Conservation (phyloP, 2,888 invertebrate species). For the Pristionchus entomophagus region DNA sequence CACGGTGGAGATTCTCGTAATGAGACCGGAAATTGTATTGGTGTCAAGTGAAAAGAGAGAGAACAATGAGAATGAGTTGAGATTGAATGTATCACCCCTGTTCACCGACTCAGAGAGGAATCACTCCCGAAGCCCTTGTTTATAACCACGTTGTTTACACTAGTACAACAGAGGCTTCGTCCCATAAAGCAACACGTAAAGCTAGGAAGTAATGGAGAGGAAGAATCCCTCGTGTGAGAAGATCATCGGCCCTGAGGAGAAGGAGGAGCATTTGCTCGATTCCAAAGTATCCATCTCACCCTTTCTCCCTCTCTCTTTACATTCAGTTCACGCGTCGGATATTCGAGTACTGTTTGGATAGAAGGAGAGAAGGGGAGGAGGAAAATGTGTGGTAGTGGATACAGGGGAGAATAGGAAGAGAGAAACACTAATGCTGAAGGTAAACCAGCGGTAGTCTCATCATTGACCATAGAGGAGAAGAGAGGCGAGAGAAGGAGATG, state of each 20-base stretch:
- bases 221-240: background rate
- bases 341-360: constrained; percentile 29
- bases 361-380: background rate
- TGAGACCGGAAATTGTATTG: too few relatives aligned
- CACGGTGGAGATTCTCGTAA: too few relatives aligned
- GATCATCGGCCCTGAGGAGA: background rate
- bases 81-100: too few relatives aligned
- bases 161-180: background rate
- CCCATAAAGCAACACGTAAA: background rate
- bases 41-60: too few relatives aligned
- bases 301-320: background rate
- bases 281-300: background rate
- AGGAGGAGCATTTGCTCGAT: background rate
- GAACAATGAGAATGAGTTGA: too few relatives aligned
- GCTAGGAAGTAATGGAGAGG: background rate
- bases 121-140: background rate
- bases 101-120: background rate
- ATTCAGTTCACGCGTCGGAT: constrained; percentile 3
- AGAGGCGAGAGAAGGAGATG: background rate
- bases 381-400: background rate
- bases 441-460: background rate
- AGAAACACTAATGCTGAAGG: constrained; percentile 22
- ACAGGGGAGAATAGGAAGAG: background rate
- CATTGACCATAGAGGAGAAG: background rate
- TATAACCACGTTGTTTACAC: background rate